Evolutionary conservation across 2,888 invertebrate species (phyloP).

Genomic region (Poecilus cupreus): DNA sequence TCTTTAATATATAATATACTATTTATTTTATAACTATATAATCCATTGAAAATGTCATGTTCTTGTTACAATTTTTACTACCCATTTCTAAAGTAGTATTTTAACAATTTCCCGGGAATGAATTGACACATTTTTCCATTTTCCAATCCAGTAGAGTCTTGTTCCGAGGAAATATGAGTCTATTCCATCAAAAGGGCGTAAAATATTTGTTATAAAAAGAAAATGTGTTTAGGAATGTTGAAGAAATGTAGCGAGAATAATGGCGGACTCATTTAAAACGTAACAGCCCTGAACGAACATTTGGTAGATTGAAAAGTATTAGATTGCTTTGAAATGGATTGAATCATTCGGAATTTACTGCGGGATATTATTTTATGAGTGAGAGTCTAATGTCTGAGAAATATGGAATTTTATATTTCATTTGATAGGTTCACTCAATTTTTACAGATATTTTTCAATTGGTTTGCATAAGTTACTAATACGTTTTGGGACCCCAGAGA

Average conservation of each 20-base stretch:
- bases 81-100: too few relatives aligned
- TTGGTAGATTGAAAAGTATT: background rate
- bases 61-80: too few relatives aligned
- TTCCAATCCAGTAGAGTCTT: background rate
- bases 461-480: too few relatives aligned
- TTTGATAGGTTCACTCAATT: too few relatives aligned
- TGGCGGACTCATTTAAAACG: background rate
- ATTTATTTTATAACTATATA: too few relatives aligned
- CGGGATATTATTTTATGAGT: background rate
- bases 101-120: background rate
- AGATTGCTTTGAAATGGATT: background rate
- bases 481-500: too few relatives aligned
- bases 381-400: too few relatives aligned
- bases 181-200: background rate
- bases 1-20: too few relatives aligned
- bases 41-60: too few relatives aligned
- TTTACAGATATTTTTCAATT: too few relatives aligned
- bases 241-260: background rate
- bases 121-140: background rate
- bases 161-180: background rate
- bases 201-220: background rate
- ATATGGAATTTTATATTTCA: too few relatives aligned
- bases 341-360: background rate
- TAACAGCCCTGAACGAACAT: background rate
- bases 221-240: background rate